Evolutionary conservation across 2,113 vertebrate species (phyloP).

Genomic region (Leucopsar rothschildi): DNA sequence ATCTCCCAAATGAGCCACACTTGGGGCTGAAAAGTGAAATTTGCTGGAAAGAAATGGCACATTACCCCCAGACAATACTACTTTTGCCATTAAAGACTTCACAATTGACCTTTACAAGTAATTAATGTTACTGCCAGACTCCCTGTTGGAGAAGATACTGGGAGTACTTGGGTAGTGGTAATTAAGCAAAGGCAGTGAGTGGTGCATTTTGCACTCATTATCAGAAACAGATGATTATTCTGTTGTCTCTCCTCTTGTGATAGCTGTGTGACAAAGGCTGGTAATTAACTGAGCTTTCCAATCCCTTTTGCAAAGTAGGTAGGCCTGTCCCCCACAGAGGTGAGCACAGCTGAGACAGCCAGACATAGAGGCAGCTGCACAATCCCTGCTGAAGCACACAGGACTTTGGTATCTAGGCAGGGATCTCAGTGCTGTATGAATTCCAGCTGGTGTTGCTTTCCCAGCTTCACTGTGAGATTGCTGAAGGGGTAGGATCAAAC

Average conservation of each 20-base stretch:
- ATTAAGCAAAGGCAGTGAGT: constrained; percentile 60
- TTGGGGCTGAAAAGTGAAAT: constrained; percentile 27
- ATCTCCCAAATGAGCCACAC: not conserved
- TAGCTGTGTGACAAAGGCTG: constrained; percentile 19
- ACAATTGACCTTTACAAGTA: constrained; percentile 64
- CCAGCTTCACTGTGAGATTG: not conserved
- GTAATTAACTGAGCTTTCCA: constrained; percentile 54
- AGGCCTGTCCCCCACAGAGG: not conserved
- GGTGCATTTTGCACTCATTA: constrained; percentile 4
- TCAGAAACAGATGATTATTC: constrained; percentile 52
- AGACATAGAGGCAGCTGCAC: not conserved
- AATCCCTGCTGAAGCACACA: not conserved
- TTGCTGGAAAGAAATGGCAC: constrained; percentile 27
- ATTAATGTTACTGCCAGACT: constrained; percentile 56
- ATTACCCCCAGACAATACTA: constrained; percentile 46
- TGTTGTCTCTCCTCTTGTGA: constrained; percentile 16
- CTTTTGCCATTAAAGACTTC: constrained; percentile 48
- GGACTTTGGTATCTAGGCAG: not conserved
- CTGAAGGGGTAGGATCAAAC: not conserved
- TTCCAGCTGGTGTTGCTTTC: not conserved
- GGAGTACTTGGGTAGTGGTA: constrained; percentile 37
- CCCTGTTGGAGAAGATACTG: constrained; percentile 46
- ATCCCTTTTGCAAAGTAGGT: not conserved
- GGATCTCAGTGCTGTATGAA: not conserved
- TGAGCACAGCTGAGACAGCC: not conserved